Base-by-base conservation (phyloP, 2,888 invertebrate species). In the Osmoderma eremita region DNA sequence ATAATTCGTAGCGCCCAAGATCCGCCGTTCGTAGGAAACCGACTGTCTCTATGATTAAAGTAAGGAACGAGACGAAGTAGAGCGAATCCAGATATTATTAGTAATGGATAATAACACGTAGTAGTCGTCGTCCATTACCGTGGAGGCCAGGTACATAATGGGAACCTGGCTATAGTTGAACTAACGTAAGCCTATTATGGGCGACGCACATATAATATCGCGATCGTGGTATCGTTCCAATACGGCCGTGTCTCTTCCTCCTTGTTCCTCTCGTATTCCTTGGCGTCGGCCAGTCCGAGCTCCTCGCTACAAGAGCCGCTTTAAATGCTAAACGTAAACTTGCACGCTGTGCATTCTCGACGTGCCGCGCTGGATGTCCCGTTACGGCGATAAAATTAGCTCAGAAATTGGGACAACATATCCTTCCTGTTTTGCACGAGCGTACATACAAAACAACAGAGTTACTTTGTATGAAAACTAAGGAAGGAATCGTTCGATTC, bases 371-470 rank as follows among this genome's bases (percentile, higher is more conserved):
- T 63, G 48, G 67, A 67, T 38, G 54, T 67, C 62, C 54, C 63
- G 67, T 53, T 67, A 63, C 36, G 24, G 53, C 24, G 67, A 63
- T 63, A 63, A 67, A 67, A 67, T 63, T 65, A 65, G 65, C 65
- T 65, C 65, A 48, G 65, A 65, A 67, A 67, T 67, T 67, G 67
- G 67, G 63, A 67, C 67, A 51, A 48, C 67, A 67, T 63, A 67
- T 67, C 67, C 67, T 67, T 67, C 67, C 67, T 63, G 62, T 53
- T n/a, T 36, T 22, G 36, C 22, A 36, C 53, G 17, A 36, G 53
- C 15, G 13, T 58, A 64, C 10, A 49, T 36, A 18, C 36, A 45
- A 49, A 36, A 42, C 42, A 18, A 41, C 13, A n/a, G 39, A 39
- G n/a, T n/a, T n/a, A n/a, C n/a, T n/a, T n/a, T n/a, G n/a, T n/a